phyloP scores from a whole-genome alignment of 2,113 vertebrate genomes.

The Egretta garzetta region DNA sequence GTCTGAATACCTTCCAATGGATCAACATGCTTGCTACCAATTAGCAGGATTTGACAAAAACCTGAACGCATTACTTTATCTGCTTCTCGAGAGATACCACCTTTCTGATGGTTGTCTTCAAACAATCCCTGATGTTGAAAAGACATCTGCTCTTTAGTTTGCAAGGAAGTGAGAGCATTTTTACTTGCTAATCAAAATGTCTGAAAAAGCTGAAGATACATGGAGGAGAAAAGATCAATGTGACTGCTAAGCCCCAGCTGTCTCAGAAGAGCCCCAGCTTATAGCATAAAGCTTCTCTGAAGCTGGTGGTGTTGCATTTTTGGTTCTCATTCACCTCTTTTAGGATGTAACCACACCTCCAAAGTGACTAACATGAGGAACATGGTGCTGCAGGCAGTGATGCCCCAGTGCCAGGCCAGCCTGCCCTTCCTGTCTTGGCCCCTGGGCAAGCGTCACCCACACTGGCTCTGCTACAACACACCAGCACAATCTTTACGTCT shows the following conservation, averaged over 20 bases:
- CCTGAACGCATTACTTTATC: background rate
- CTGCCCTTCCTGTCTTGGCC: background rate
- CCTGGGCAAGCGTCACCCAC: background rate
- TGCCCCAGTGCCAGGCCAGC: background rate
- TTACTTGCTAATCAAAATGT: background rate
- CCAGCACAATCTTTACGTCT: background rate
- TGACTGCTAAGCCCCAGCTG: background rate
- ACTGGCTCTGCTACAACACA: background rate
- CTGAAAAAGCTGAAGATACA: background rate
- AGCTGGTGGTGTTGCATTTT: background rate
- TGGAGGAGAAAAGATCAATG: background rate
- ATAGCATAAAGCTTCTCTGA: background rate
- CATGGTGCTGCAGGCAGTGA: background rate
- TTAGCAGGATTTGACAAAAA: background rate
- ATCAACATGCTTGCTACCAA: background rate
- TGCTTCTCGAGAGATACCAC: background rate
- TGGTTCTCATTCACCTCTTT: background rate
- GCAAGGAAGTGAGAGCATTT: background rate
- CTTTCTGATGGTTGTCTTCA: background rate
- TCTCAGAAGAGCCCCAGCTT: fast-evolving
- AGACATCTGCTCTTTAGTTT: background rate
- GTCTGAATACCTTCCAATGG: background rate
- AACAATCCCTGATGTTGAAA: background rate
- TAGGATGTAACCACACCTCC: background rate
- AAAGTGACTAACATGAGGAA: background rate